Conservation (phyloP, 2,113 vertebrate species). For the Stercorarius parasiticus region DNA sequence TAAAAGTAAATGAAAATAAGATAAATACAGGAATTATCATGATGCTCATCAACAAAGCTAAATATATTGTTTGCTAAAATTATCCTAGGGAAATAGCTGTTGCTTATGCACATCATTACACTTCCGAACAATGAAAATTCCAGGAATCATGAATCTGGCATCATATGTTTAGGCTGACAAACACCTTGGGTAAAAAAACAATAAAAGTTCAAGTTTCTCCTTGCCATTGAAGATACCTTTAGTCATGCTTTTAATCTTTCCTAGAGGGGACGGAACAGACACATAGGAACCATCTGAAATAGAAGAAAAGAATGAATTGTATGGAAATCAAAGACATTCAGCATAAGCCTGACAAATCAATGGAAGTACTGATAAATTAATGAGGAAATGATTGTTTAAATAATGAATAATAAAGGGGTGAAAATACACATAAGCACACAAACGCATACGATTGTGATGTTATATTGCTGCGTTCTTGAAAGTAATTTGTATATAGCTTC, state of each 20-base stretch:
- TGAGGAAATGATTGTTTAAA: not conserved
- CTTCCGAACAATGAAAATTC: not conserved
- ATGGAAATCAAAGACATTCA: not conserved
- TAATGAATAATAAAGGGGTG: not conserved
- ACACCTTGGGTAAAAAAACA: not conserved
- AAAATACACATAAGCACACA: not conserved
- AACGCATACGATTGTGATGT: not conserved
- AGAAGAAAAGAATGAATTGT: constrained; percentile 9
- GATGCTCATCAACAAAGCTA: not conserved
- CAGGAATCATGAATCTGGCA: not conserved
- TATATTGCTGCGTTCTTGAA: not conserved
- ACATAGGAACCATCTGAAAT: constrained; percentile 93
- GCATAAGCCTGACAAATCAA: not conserved
- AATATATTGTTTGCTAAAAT: not conserved
- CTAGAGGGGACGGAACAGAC: constrained; percentile 91
- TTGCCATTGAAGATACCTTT: constrained; percentile 83
- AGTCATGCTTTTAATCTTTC: constrained; percentile 97
- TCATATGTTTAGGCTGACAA: not conserved
- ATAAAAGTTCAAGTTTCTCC: not conserved
- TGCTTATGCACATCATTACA: not conserved
- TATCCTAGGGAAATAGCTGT: not conserved
- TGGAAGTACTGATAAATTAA: not conserved
- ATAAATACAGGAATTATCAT: not conserved
- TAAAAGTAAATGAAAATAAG: not conserved
- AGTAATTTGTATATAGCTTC: not conserved